Evolutionary conservation across 1,140 invertebrate species (phyloP).

Genomic region (Vanessa tameamea): DNA sequence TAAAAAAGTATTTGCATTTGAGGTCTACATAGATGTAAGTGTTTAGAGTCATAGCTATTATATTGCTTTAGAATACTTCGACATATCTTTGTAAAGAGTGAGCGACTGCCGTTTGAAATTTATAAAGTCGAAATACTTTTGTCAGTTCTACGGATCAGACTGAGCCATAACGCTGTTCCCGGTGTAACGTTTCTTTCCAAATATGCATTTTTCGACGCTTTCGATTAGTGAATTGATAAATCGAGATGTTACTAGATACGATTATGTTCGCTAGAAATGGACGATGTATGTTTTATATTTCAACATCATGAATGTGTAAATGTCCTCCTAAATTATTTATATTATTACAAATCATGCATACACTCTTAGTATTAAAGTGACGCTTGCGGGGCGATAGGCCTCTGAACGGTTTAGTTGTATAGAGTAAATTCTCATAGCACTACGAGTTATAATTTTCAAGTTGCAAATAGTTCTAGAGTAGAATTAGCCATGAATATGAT

Average conservation of each 20-base stretch:
- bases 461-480: conserved; percentile 76
- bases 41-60: conserved; percentile 77
- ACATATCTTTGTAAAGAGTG: conserved; percentile 78
- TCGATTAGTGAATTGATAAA: conserved; percentile 47
- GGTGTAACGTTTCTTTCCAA: conserved; percentile 64
- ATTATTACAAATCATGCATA: conserved; percentile 76
- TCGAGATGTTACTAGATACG: conserved; percentile 16
- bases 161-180: conserved; percentile 39
- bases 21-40: conserved; percentile 79
- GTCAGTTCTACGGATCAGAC: conserved; percentile 40
- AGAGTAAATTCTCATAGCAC: conserved; percentile 77
- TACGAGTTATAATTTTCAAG: conserved; percentile 75
- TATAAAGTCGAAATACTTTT: conserved; percentile 32
- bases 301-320: conserved; percentile 66
- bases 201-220: conserved; percentile 72
- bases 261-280: conserved; percentile 37
- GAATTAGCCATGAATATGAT: conserved; percentile 77
- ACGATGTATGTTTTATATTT: conserved; percentile 57
- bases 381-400: conserved; percentile 72
- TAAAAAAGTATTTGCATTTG: conserved; percentile 80
- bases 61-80: conserved; percentile 79
- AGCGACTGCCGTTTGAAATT: conserved; percentile 53
- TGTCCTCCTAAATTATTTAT: conserved; percentile 76
- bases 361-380: conserved; percentile 74
- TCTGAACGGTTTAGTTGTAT: conserved; percentile 70